Percentiles rank a stretch among this genome's conserved stretches.
Evolutionary conservation across 35 echinoderm and acorn worm species (phyloP).

Genomic region (Nesometra sesokonis): DNA sequence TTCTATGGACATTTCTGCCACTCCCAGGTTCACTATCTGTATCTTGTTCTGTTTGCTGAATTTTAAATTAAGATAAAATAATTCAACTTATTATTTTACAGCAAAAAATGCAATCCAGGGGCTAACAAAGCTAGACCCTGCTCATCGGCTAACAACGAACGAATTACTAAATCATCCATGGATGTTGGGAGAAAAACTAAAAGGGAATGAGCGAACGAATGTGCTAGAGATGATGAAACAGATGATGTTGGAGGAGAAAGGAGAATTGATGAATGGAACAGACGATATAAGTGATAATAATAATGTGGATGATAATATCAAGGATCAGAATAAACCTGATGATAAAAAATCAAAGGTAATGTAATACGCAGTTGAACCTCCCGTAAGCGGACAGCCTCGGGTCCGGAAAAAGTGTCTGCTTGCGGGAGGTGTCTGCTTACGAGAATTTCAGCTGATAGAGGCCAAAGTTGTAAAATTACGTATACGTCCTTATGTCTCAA

Average conservation of each 20-base stretch:
- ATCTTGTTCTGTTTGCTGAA: too few relatives aligned
- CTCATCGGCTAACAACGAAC: conserved; percentile 77
- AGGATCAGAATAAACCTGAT: neutral
- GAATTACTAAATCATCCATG: conserved; percentile 87
- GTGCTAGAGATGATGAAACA: conserved; percentile 99
- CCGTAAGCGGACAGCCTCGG: too few relatives aligned
- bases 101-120: conserved; percentile 92
- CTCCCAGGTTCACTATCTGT: too few relatives aligned
- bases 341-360: neutral
- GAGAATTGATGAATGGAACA: conserved; percentile 22
- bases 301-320: neutral
- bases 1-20: too few relatives aligned
- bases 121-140: conserved; percentile 82
- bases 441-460: too few relatives aligned
- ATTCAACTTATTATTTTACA: conserved; percentile 28
- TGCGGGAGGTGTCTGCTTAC: too few relatives aligned
- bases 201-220: conserved; percentile 61
- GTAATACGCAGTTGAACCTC: too few relatives aligned
- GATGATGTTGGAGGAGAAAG: conserved; percentile 69
- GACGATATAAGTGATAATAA: conserved; percentile 6
- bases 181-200: conserved; percentile 65
- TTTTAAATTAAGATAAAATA: too few relatives aligned
- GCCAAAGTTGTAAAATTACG: too few relatives aligned
- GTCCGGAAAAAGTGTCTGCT: too few relatives aligned
- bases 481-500: too few relatives aligned